Conservation (phyloP, 2,797 vertebrate genomes). For the Xyrichtys novacula region DNA sequence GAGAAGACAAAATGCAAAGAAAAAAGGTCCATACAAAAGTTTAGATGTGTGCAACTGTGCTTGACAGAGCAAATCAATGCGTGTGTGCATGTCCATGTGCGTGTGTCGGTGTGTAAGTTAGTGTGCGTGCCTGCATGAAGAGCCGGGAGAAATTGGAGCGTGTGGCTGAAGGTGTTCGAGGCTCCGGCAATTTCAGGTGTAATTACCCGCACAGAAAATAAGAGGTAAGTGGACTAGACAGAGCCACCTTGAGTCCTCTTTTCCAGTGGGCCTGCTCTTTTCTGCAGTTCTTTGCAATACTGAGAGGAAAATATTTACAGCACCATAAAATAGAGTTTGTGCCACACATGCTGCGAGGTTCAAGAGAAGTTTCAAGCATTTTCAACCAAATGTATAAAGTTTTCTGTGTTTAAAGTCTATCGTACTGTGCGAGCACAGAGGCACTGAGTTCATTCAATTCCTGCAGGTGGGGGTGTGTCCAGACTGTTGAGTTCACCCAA, state of each 20-base stretch:
- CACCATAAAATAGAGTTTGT: slow-evolving; percentile 4
- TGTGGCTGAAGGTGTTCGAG: slow-evolving; percentile 52
- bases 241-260: slow-evolving; percentile 37
- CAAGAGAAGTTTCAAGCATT: slow-evolving; percentile 5
- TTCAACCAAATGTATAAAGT: neutral
- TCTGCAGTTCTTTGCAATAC: slow-evolving; percentile 14
- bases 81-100: slow-evolving; percentile 19
- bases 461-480: neutral
- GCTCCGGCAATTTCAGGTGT: slow-evolving; percentile 76
- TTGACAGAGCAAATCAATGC: slow-evolving; percentile 16
- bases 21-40: neutral
- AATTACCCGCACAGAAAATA: slow-evolving; percentile 76
- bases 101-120: slow-evolving; percentile 5
- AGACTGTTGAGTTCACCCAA: neutral
- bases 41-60: neutral
- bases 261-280: slow-evolving; percentile 33
- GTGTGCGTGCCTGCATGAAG: slow-evolving; percentile 17
- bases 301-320: slow-evolving; percentile 31
- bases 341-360: neutral
- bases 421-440: neutral
- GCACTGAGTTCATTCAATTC: neutral
- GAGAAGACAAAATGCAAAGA: slow-evolving; percentile 6
- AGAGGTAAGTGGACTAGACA: slow-evolving; percentile 74
- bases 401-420: neutral
- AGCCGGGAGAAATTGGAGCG: slow-evolving; percentile 58